phyloP scores from a whole-genome alignment of 1,140 invertebrate genomes.

The Dendroctonus ponderosae region DNA sequence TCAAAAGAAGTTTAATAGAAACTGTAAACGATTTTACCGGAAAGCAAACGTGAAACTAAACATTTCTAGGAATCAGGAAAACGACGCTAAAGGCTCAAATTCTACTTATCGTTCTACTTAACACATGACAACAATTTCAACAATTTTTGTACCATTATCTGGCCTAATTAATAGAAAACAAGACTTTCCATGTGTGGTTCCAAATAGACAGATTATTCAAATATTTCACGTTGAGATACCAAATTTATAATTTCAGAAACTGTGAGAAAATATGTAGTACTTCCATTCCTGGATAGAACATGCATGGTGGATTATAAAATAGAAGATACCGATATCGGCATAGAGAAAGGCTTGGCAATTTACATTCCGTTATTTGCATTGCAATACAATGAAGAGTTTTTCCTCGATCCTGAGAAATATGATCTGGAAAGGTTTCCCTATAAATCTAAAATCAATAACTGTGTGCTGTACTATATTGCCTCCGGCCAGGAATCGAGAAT shows the following conservation, averaged over 20 bases:
- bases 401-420: slow-evolving; percentile 52
- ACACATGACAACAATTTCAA: too few relatives aligned
- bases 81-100: too few relatives aligned
- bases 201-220: too few relatives aligned
- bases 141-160: too few relatives aligned
- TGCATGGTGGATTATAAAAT: slow-evolving; percentile 53
- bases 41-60: too few relatives aligned
- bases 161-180: too few relatives aligned
- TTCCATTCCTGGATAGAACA: slow-evolving; percentile 50
- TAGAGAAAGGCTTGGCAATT: slow-evolving; percentile 50
- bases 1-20: too few relatives aligned
- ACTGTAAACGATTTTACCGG: too few relatives aligned
- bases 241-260: slow-evolving; percentile 50
- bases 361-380: slow-evolving; percentile 52
- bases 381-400: slow-evolving; percentile 47
- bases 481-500: slow-evolving; percentile 36
- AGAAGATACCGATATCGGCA: slow-evolving; percentile 48
- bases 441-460: slow-evolving; percentile 37
- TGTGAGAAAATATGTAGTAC: slow-evolving; percentile 54
- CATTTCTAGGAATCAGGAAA: too few relatives aligned
- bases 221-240: too few relatives aligned
- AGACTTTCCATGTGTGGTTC: too few relatives aligned
- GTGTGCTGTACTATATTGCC: slow-evolving; percentile 29
- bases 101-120: too few relatives aligned
- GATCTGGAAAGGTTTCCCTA: slow-evolving; percentile 52